Percentiles rank a stretch among this genome's conserved stretches.
Conservation (phyloP, 1,140 invertebrate genomes). For the Chelonus insularis region DNA sequence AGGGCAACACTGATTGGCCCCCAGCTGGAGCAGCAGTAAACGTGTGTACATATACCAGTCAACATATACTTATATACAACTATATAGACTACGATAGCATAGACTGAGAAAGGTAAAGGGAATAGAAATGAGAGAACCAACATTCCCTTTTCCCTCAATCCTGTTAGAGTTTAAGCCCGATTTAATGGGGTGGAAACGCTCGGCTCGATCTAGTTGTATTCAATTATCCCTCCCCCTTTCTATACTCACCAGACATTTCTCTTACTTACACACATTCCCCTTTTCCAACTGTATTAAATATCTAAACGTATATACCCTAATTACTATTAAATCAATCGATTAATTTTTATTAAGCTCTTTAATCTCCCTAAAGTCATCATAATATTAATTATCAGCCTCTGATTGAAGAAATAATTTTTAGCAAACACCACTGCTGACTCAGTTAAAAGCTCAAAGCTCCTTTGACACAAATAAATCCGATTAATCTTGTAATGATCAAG, state of each 20-base stretch:
- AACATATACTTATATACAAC: background rate
- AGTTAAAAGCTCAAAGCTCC: too few species aligned
- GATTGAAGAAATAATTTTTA: too few species aligned
- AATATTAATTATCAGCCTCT: too few species aligned
- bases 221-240: slow-evolving; percentile 56
- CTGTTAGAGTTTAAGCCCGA: slow-evolving; percentile 55
- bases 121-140: background rate
- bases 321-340: background rate
- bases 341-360: too few species aligned
- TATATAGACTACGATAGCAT: background rate
- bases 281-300: slow-evolving; percentile 36
- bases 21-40: slow-evolving; percentile 56
- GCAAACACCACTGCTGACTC: too few species aligned
- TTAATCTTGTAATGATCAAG: too few species aligned
- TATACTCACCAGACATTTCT: slow-evolving; percentile 15
- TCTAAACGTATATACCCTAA: slow-evolving; percentile 16
- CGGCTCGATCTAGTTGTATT: slow-evolving; percentile 61
- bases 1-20: slow-evolving; percentile 57
- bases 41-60: slow-evolving; percentile 40
- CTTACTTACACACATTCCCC: slow-evolving; percentile 22
- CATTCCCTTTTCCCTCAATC: slow-evolving; percentile 14
- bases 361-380: too few species aligned
- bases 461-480: too few species aligned
- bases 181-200: slow-evolving; percentile 61
- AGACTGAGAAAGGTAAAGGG: background rate